Base-by-base conservation (phyloP, 2,888 invertebrate species). In the Meandrusa payeni region DNA sequence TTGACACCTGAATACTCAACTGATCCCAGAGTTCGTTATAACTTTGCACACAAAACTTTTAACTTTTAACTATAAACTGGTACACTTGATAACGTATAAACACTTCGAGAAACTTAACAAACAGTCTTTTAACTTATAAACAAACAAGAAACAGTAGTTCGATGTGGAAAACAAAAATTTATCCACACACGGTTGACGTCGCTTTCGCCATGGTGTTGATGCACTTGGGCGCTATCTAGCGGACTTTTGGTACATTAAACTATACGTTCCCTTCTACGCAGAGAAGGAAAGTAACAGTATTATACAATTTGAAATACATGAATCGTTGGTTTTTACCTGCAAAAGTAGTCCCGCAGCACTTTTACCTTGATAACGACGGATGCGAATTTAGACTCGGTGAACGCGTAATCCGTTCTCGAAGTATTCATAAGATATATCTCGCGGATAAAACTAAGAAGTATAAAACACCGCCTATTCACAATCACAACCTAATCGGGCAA, bases 1-100 rank as follows among this genome's bases (percentile, higher is more conserved):
- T 86, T 87, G 86, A 87, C 87, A 88, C 86, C 87, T 85, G 81
- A 85, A 83, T 75, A 76, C 76, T 74, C 67, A 75, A 82, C 74
- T 74, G 77, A 81, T 85, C 76, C 71, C 61, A 68, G 80, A 83
- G 83, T 83, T 83, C 79, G 83, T 83, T 83, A 76, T 54, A 83
- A 83, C 82, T 86, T 83, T 76, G 73, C 72, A 69, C 76, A 76
- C 74, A 62, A 77, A 79, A 77, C 79, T 80, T 76, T 59, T 44
- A 78, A 82, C 72, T 81, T 81, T 75, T 55, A 48, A 63, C 58
- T 52, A 62, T 66, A 53, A 74, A 69, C 71, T 52, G 61, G 57
- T 59, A 50, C 70, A 76, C 72, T 65, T 59, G 40, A 64, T 57
- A 61, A 61, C 61, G 61, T 49, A 49, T 53, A 52, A 60, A 75